Evolutionary conservation across 2,113 vertebrate species (phyloP).

Genomic region (Clarias batrachus): DNA sequence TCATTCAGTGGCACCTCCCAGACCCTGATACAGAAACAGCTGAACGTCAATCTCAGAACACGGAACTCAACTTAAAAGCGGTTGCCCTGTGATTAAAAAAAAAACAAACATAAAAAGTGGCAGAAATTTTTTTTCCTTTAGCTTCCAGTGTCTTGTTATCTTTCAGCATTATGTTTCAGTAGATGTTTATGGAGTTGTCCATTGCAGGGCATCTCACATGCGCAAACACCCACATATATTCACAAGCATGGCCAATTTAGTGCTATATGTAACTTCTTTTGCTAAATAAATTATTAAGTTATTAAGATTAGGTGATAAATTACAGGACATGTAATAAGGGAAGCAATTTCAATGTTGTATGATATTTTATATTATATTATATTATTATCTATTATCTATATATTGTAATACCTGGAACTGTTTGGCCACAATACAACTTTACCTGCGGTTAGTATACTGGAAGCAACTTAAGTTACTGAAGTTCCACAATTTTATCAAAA

Average conservation of each 20-base stretch:
- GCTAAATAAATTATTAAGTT: background rate
- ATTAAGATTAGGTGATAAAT: background rate
- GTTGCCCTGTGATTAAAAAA: constrained; percentile 47
- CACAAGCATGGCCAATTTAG: background rate
- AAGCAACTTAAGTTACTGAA: constrained; percentile 1
- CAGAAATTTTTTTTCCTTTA: background rate
- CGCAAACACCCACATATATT: background rate
- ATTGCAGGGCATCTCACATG: background rate
- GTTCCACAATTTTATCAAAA: background rate
- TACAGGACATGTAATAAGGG: background rate
- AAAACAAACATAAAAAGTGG: background rate
- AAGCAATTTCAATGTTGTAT: background rate
- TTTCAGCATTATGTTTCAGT: background rate
- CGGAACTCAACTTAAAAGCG: constrained; percentile 49
- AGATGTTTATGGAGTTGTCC: background rate
- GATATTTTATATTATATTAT: background rate
- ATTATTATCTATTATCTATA: no score
- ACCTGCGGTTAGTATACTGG: background rate
- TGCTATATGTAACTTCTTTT: background rate
- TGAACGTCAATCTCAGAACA: background rate
- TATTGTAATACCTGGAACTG: background rate
- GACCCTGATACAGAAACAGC: constrained; percentile 53
- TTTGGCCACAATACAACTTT: background rate
- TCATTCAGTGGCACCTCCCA: constrained; percentile 75
- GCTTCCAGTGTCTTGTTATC: background rate